Base-by-base conservation (phyloP, 2,113 vertebrate species). In the Theristicus caerulescens region DNA sequence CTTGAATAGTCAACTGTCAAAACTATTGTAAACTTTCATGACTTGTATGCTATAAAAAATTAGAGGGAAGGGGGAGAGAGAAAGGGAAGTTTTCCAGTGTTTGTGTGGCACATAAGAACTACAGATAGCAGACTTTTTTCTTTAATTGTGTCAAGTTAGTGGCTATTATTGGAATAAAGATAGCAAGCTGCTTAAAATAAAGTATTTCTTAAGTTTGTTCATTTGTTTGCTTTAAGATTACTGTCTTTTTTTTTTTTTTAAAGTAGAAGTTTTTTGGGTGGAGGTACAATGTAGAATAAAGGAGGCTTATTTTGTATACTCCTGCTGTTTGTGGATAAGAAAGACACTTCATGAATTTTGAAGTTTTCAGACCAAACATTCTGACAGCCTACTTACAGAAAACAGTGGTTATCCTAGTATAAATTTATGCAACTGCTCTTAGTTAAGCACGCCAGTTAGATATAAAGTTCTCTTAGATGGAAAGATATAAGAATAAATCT, bases 341-440 rank as follows among this genome's bases (percentile, higher is more conserved):
- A 61, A 84, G 16, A 13, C 73, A 31, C 52, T 65, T 70, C 13
- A 57, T 38, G 34, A 72, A 65, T 86, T 86, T 77, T 21, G 3
- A 73, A 83, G 44, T 65, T 91, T 93, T 57, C 44, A 86, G 32
- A 47, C 22, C 22, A 76, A 69, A 72, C 81, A 52, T 86, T 86
- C 72, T 77, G 44, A 42, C 62, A 77, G 31, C 14, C 31, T 77
- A 6, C 36, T 83, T 83, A 14, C 2, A 81, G 78, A 69, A 89
- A 78, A 38, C 29, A 42, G n/a, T 38, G 58, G 36, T 93, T 69
- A 44, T 72, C 16, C 64, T 61, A 27, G 21, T 54, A 46, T 34
- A 66, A 90, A 62, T 82, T 52, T 71, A 36, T 71, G 47, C 19
- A 76, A 7, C 20, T 86, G 17, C 26, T 83, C 19, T 59, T 82